These are phyloP conservation scores for Oeneis ivallda DNA, from an alignment of 2,888 invertebrate species.

Conservation along the genomic window DNA sequence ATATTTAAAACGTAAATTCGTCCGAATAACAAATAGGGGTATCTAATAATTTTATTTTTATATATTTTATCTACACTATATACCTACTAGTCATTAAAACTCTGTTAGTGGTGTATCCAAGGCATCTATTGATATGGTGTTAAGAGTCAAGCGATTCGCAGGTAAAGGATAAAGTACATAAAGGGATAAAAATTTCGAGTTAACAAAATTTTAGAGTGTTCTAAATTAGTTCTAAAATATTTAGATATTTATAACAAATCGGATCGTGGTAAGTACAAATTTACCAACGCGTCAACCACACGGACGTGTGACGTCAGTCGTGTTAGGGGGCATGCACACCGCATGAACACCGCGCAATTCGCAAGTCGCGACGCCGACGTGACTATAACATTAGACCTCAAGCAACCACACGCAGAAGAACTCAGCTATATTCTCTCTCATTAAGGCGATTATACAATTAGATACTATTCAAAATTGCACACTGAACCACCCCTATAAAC, in stretches of 20 bases:
- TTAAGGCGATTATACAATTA: conserved; percentile 80
- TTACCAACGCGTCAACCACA: not conserved
- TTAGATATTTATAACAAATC: conserved; percentile 32
- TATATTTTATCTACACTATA: conserved; percentile 30
- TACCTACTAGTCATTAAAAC: conserved; percentile 29
- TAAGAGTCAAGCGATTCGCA: conserved; percentile 31
- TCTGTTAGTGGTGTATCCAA: conserved; percentile 33
- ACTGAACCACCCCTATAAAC: conserved; percentile 80
- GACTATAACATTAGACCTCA: conserved; percentile 59
- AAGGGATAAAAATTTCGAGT: conserved; percentile 17
- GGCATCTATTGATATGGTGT: conserved; percentile 39
- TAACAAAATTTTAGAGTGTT: conserved; percentile 24
- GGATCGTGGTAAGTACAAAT: conserved; percentile 28
- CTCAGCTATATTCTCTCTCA: conserved; percentile 79
- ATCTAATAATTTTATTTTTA: conserved; percentile 27
- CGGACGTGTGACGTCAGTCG: conserved; percentile 21
- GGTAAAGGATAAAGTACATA: conserved; percentile 1
- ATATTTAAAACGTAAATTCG: conserved; percentile 26
- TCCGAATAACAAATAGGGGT: conserved; percentile 21
- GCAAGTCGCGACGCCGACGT: conserved; percentile 26
- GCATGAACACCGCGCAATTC: conserved; percentile 41
- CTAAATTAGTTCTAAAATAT: conserved; percentile 20
- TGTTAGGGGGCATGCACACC: conserved; percentile 47
- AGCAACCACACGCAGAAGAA: conserved; percentile 72
- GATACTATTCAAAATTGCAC: conserved; percentile 77